These are phyloP conservation scores for Empis stercorea DNA, from an alignment of 2,888 invertebrate genomes.

Conservation along the genomic window DNA sequence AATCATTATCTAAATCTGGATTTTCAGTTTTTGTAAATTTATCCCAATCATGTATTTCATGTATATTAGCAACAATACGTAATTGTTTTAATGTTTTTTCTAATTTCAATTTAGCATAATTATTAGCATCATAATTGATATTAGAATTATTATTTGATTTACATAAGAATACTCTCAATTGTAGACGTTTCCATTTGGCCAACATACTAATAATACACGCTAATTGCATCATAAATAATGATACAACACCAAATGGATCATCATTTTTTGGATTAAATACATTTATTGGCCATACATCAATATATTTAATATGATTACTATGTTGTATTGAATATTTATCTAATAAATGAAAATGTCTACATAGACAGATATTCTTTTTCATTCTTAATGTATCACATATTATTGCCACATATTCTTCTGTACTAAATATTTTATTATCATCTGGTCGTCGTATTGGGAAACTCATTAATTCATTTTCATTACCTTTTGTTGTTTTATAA, in stretches of 20 bases:
- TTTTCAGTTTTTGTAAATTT: constrained; percentile 32
- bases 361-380: constrained; percentile 89
- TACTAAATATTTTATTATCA: constrained; percentile 37
- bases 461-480: constrained; percentile 35
- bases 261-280: constrained; percentile 64
- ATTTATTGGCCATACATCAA: constrained; percentile 98
- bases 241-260: constrained; percentile 78
- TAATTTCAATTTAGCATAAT: constrained; percentile 33
- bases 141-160: constrained; percentile 37
- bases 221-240: constrained; percentile 90
- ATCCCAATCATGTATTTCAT: constrained; percentile 40
- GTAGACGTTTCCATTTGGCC: constrained; percentile 71
- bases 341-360: constrained; percentile 76
- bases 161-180: constrained; percentile 78
- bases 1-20: constrained; percentile 19
- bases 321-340: constrained; percentile 63
- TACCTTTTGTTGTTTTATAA: constrained; percentile 46
- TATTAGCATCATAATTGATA: neutral
- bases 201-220: constrained; percentile 92
- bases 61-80: constrained; percentile 75
- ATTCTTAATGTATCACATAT: constrained; percentile 79
- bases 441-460: constrained; percentile 43
- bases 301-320: constrained; percentile 51
- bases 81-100: constrained; percentile 66
- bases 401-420: constrained; percentile 67